Evolutionary conservation across 2,888 invertebrate species (phyloP).

Genomic region (Hypselothyrea guttata): DNA sequence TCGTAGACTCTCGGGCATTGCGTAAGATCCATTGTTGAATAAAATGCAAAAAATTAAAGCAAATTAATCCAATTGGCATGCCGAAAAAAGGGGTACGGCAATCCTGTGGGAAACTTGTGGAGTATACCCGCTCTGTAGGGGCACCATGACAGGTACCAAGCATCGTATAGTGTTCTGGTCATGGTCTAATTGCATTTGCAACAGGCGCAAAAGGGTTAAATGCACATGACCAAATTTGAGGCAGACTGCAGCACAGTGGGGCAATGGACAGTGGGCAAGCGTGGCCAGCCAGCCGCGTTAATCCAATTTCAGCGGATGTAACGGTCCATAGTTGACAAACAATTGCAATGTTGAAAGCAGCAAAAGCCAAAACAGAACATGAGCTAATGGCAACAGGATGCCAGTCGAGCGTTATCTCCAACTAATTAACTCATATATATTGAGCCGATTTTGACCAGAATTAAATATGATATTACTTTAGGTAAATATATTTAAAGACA

Average conservation of each 20-base stretch:
- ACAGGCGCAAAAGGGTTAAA: conserved; percentile 62
- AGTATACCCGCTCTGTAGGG: not conserved
- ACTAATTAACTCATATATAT: not conserved
- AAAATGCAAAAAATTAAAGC: conserved; percentile 54
- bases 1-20: conserved; percentile 34
- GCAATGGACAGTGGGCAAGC: conserved; percentile 12
- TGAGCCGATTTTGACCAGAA: no score
- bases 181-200: conserved; percentile 78
- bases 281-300: conserved; percentile 58
- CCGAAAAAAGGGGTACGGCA: conserved; percentile 17
- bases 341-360: conserved; percentile 68
- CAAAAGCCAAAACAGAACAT: not conserved
- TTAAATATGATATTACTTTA: no score
- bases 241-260: conserved; percentile 11
- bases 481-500: no score
- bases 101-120: conserved; percentile 74
- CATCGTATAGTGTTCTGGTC: conserved; percentile 47
- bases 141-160: conserved; percentile 13
- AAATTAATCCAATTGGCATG: conserved; percentile 53
- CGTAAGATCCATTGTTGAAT: conserved; percentile 55
- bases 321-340: conserved; percentile 80
- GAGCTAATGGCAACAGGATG: conserved; percentile 41
- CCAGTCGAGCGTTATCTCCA: not conserved
- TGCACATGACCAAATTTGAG: conserved; percentile 64
- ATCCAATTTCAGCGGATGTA: conserved; percentile 79